Evolutionary conservation across 2,888 invertebrate genomes (phyloP), one percentile per base, ranked within the genome.

Genomic region (Carcina quercana): DNA sequence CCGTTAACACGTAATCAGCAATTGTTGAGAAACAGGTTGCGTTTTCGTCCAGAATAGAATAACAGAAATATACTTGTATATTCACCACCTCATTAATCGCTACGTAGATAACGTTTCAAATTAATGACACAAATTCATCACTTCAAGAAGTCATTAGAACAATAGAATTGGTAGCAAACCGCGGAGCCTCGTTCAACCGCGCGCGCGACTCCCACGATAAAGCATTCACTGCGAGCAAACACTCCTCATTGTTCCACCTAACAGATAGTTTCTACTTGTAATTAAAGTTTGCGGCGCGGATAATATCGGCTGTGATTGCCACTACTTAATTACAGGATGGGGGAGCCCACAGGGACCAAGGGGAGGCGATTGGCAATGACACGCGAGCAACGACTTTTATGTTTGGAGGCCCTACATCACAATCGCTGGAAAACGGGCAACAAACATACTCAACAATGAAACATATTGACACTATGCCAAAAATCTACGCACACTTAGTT

Each of bases 281-380:
- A 71, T 74, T 73, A 68, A 72, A 74, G 65, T 73, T 69, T 59
- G 63, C 53, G 47, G 56, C 44, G 40, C 45, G 57, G 63, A 61
- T 66, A 62, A 65, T 66, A 74, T 69, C 63, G 59, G 54, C 50
- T 59, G 59, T 63, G 62, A 73, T 69, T 62, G 64, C 58, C 59
- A 63, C 63, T 69, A 66, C 70, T 74, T 76, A 70, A 74, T 75
- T 75, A 73, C 64, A 42, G 47, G 54, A 54, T 47, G 43, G 43
- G 33, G 15, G 13, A 11, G 22, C 15, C 32, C 32, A 22, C 10
- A 3, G 31, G 31, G 31, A 25, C 14, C 20, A 15, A 6, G 25
- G 31, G 57, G 63, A 58, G 40, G 47, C 50, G 53, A 66, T 63
- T 50, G 47, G 47, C n/a, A n/a, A n/a, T n/a, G n/a, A n/a, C n/a